These are phyloP conservation scores for Chionomys nivalis DNA, from an alignment of 2,113 vertebrate genomes.

Conservation along the genomic window DNA sequence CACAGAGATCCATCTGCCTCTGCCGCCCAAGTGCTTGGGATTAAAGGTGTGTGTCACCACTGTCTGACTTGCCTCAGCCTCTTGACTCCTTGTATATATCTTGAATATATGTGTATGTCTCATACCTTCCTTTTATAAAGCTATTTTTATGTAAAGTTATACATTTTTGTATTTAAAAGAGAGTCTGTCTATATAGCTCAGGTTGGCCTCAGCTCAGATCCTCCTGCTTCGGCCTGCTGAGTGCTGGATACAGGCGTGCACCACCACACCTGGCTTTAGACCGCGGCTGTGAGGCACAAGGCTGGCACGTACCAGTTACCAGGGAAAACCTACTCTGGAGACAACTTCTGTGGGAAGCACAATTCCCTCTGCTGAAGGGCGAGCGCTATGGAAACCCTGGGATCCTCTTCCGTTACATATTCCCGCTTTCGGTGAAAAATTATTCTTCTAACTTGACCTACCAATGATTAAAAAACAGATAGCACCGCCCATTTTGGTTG, in stretches of 20 bases:
- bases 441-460: slow-evolving; percentile 42
- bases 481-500: not conserved
- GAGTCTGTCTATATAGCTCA: not conserved
- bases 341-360: not conserved
- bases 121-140: not conserved
- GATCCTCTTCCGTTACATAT: slow-evolving; percentile 13
- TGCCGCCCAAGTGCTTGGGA: not conserved
- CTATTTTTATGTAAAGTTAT: not conserved
- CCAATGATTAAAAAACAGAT: slow-evolving; percentile 23
- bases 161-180: not conserved
- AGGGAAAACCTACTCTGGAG: not conserved
- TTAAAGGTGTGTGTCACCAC: not conserved
- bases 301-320: not conserved
- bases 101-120: not conserved
- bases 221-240: not conserved
- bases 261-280: not conserved
- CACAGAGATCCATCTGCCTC: not conserved
- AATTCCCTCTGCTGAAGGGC: not conserved
- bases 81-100: not conserved
- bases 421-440: not conserved
- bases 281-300: slow-evolving; percentile 24
- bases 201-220: not conserved
- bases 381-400: not conserved
- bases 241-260: too few species aligned
- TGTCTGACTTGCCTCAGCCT: not conserved